A percentile compares a stretch with the other conserved stretches of the same genome.
These are phyloP conservation scores for Agonopterix alstromeriana DNA, from an alignment of 2,888 invertebrate species.

Conservation along the genomic window DNA sequence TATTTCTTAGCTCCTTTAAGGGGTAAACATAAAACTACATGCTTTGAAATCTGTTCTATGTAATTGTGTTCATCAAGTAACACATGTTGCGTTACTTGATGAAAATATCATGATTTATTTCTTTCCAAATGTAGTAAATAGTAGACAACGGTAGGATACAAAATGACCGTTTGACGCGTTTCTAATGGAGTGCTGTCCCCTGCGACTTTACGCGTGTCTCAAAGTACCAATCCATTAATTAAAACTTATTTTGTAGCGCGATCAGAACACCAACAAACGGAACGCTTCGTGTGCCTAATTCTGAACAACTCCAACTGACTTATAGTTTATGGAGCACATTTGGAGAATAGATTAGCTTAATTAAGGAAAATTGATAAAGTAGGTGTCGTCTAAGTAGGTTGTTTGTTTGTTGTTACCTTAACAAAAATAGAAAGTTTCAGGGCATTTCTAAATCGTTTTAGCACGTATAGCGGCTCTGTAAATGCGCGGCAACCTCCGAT, in stretches of 20 bases:
- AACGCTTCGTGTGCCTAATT: conserved; percentile 42
- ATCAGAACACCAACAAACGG: conserved; percentile 48
- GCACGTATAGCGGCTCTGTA: conserved; percentile 19
- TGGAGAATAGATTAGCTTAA: conserved; percentile 43
- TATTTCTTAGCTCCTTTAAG: too few species aligned
- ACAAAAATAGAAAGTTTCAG: background rate
- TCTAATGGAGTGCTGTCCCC: conserved; percentile 48
- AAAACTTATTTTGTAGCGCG: conserved; percentile 70
- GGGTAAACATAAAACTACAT: too few species aligned
- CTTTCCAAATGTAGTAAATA: too few species aligned
- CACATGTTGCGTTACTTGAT: too few species aligned
- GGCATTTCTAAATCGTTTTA: conserved; percentile 2
- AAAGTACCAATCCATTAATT: conserved; percentile 74
- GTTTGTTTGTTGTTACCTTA: background rate
- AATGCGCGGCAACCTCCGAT: conserved; percentile 43
- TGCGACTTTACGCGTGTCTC: conserved; percentile 55
- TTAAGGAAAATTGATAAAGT: conserved; percentile 36
- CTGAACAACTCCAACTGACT: conserved; percentile 42
- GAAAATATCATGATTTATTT: too few species aligned
- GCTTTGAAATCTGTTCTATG: too few species aligned
- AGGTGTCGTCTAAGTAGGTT: conserved; percentile 9
- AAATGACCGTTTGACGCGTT: conserved; percentile 36
- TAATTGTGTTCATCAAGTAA: too few species aligned
- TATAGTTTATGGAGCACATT: conserved; percentile 44
- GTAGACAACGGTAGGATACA: background rate